Evolutionary conservation across 2,797 vertebrate genomes (phyloP).

Genomic region (Manis pentadactyla): DNA sequence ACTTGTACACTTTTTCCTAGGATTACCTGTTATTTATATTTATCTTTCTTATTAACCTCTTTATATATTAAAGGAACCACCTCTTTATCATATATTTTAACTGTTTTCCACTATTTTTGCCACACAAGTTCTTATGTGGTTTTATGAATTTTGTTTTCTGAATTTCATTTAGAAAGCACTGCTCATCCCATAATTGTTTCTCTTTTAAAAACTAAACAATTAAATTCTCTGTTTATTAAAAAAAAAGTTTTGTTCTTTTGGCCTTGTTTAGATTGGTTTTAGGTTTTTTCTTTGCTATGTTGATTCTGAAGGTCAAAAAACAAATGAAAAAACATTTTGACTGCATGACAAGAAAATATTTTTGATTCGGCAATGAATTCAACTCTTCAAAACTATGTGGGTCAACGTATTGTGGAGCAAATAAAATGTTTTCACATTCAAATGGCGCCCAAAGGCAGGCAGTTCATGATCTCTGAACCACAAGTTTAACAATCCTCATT

Average conservation of each 20-base stretch:
- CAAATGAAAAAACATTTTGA: not conserved
- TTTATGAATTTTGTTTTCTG: not conserved
- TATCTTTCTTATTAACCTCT: not conserved
- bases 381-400: not conserved
- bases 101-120: not conserved
- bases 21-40: not conserved
- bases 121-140: not conserved
- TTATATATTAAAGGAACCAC: not conserved
- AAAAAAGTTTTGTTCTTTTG: not conserved
- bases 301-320: not conserved
- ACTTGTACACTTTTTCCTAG: not conserved
- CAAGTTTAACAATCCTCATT: not conserved
- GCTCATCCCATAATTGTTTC: not conserved
- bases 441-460: not conserved
- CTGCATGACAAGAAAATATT: not conserved
- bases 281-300: not conserved
- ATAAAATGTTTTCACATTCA: not conserved
- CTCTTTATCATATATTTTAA: not conserved
- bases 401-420: not conserved
- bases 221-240: conserved; percentile 38
- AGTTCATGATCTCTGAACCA: not conserved
- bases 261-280: conserved; percentile 3
- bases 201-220: not conserved
- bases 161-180: conserved; percentile 32
- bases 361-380: not conserved